Percentiles rank a stretch among this genome's conserved stretches.
Evolutionary conservation across 1,140 invertebrate species (phyloP).

Genomic region (Caerostris extrusa): DNA sequence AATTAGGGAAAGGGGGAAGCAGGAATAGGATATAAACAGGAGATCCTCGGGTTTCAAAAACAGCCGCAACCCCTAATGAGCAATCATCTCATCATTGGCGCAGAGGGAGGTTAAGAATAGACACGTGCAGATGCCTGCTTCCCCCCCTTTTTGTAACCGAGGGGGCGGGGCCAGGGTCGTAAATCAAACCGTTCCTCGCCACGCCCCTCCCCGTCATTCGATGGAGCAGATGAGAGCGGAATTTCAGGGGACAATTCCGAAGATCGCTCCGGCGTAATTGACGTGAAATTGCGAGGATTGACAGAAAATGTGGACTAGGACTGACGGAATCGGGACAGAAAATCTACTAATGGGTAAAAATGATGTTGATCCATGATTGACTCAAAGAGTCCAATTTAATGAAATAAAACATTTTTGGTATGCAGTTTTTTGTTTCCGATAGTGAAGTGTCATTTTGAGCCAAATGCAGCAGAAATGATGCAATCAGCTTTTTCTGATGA

Average conservation of each 20-base stretch:
- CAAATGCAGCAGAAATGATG: no score
- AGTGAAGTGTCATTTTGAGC: no score
- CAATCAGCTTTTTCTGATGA: no score
- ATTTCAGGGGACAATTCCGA: background rate
- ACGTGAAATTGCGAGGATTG: conserved; percentile 8
- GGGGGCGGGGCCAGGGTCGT: conserved; percentile 30
- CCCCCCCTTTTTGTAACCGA: background rate
- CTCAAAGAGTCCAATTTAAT: no score
- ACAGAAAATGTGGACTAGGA: background rate
- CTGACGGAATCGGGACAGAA: background rate
- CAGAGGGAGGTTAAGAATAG: conserved; percentile 30
- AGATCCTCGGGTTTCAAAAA: background rate
- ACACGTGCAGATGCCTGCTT: conserved; percentile 13
- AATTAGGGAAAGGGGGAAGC: background rate
- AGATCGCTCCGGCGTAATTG: background rate
- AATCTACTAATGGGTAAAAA: background rate
- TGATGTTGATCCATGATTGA: no score
- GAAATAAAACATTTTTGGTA: no score
- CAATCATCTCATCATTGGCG: conserved; percentile 32
- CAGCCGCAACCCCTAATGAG: conserved; percentile 53
- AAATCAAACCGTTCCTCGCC: conserved; percentile 43
- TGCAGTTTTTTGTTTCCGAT: no score
- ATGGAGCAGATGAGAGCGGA: conserved; percentile 6
- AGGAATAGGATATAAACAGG: background rate
- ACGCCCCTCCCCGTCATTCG: conserved; percentile 24